Conservation (phyloP, 2,888 invertebrate genomes). For the Eupithecia tripunctaria region DNA sequence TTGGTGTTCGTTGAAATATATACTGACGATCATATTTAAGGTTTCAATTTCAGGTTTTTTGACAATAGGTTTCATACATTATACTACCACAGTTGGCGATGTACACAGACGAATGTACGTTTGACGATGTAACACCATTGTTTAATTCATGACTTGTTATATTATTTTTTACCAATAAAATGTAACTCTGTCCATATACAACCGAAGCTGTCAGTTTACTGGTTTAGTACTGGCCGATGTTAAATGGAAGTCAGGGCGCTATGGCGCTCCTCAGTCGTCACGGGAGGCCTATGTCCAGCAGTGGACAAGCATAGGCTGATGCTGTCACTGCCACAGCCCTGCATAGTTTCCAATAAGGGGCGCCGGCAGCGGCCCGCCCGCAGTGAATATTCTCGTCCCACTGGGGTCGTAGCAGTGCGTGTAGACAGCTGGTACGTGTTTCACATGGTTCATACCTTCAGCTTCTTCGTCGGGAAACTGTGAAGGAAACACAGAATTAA, state of each 20-base stretch:
- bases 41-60: not conserved
- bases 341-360: constrained; percentile 97
- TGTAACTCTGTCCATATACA: not conserved
- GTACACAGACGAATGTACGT: not conserved
- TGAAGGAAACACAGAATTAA: not conserved
- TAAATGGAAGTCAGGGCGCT: too few species aligned
- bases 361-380: constrained; percentile 97
- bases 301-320: not conserved
- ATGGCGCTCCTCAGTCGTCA: not conserved
- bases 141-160: too few species aligned
- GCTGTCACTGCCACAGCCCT: constrained; percentile 93
- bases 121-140: not conserved
- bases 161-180: too few species aligned
- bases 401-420: constrained; percentile 98
- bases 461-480: constrained; percentile 94
- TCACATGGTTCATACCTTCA: constrained; percentile 92
- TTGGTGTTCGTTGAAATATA: not conserved
- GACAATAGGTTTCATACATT: not conserved
- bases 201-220: not conserved
- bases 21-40: not conserved
- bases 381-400: constrained; percentile 96
- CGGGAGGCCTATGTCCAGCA: not conserved
- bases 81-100: not conserved
- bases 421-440: constrained; percentile 97
- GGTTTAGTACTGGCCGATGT: not conserved